Conservation (phyloP, 2,888 invertebrate species). For the Platypus cylindrus region DNA sequence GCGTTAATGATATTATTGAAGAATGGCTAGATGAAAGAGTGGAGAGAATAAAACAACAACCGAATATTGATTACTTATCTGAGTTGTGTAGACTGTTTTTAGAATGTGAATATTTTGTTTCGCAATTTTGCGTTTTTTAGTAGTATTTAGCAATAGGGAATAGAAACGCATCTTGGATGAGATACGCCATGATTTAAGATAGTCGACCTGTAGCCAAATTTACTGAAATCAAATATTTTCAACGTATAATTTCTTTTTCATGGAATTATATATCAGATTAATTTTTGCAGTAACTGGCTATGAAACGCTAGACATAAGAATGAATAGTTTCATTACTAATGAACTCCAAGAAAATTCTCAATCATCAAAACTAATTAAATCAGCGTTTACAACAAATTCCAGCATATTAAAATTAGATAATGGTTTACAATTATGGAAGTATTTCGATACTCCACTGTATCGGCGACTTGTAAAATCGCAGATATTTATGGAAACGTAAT, state of each 20-base stretch:
- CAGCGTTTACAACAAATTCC: constrained; percentile 62
- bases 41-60: constrained; percentile 28
- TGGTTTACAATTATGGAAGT: constrained; percentile 56
- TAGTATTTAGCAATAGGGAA: no score
- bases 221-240: no score
- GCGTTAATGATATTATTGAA: constrained; percentile 47
- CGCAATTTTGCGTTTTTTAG: no score
- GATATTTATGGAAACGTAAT: constrained; percentile 54
- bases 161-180: no score
- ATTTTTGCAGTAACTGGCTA: constrained; percentile 54
- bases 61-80: constrained; percentile 48
- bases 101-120: no score
- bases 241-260: background rate
- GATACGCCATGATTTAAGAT: no score
- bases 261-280: background rate
- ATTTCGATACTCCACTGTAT: constrained; percentile 60
- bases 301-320: constrained; percentile 55
- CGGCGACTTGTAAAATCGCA: constrained; percentile 54
- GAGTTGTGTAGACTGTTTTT: constrained; percentile 61
- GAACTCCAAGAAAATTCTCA: constrained; percentile 48
- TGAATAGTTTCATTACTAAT: constrained; percentile 50
- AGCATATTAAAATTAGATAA: constrained; percentile 57
- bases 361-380: constrained; percentile 54
- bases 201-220: no score
- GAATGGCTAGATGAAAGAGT: constrained; percentile 52